Percentiles rank a stretch among this genome's conserved stretches.
These are phyloP conservation scores for Rutilus rutilus DNA, from an alignment of 2,113 vertebrate species.

Conservation along the genomic window DNA sequence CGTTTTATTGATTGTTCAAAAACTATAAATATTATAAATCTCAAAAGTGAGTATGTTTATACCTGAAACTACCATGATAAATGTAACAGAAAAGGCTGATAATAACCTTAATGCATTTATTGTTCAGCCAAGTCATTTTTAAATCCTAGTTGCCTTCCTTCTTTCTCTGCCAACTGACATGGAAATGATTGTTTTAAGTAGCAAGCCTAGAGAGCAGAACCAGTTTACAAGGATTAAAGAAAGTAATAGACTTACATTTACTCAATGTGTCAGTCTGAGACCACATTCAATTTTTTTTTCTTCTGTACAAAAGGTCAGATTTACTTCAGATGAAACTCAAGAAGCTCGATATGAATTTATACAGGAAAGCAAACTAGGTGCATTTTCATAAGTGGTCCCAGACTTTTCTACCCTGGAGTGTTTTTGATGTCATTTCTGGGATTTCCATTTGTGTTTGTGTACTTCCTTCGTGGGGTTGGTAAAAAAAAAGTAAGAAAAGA, in stretches of 20 bases:
- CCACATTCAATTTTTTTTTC: not conserved
- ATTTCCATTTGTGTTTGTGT: conserved; percentile 6
- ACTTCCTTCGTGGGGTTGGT: not conserved
- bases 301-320: not conserved
- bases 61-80: not conserved
- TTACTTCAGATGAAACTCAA: not conserved
- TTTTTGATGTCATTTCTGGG: not conserved
- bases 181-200: conserved; percentile 12
- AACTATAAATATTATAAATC: too few relatives aligned
- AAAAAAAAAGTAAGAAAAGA: not conserved
- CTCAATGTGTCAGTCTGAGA: not conserved
- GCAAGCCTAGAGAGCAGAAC: not conserved
- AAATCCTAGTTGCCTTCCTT: not conserved
- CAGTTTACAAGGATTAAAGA: not conserved
- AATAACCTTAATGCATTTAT: not conserved
- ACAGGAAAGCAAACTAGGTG: not conserved
- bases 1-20: not conserved
- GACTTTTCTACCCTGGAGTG: not conserved
- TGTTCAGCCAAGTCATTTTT: conserved; percentile 5
- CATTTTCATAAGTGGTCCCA: not conserved
- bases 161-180: not conserved
- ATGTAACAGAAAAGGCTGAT: not conserved
- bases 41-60: not conserved
- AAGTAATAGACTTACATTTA: not conserved
- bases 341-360: not conserved